These are phyloP conservation scores for Gonatopus flavifemur DNA, from an alignment of 1,140 invertebrate species.

Conservation along the genomic window DNA sequence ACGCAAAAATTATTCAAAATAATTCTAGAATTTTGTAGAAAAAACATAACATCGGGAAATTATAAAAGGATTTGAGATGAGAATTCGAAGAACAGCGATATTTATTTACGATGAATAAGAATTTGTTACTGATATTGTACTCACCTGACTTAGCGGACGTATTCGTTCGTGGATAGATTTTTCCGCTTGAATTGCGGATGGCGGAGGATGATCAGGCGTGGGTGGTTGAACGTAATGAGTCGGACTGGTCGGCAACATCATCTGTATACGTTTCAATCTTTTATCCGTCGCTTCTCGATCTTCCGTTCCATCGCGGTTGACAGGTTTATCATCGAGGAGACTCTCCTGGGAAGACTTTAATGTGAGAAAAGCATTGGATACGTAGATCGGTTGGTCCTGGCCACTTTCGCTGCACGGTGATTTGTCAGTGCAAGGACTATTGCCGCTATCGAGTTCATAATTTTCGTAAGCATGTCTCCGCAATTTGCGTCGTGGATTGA, in stretches of 20 bases:
- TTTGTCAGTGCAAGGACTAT: slow-evolving; percentile 46
- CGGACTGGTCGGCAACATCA: slow-evolving; percentile 72
- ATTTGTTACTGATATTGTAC: too few relatives aligned
- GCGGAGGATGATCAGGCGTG: slow-evolving; percentile 92
- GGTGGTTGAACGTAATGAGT: slow-evolving; percentile 90
- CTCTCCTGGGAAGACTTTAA: slow-evolving; percentile 69
- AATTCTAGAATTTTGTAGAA: too few relatives aligned
- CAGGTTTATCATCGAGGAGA: slow-evolving; percentile 60
- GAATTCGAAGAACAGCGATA: too few relatives aligned
- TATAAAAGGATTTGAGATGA: too few relatives aligned
- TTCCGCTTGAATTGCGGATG: slow-evolving; percentile 86
- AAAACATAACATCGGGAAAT: too few relatives aligned
- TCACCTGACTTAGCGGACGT: slow-evolving; percentile 84
- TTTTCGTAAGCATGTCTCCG: slow-evolving; percentile 67
- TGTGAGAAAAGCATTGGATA: slow-evolving; percentile 64
- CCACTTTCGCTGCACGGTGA: slow-evolving; percentile 55
- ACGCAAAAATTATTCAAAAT: too few relatives aligned
- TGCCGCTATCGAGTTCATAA: slow-evolving; percentile 60
- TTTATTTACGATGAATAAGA: too few relatives aligned
- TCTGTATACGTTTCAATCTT: slow-evolving; percentile 52
- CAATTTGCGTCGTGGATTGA: slow-evolving; percentile 72
- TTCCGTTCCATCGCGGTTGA: slow-evolving; percentile 38
- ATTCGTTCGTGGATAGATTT: slow-evolving; percentile 88
- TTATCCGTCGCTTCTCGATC: slow-evolving; percentile 44
- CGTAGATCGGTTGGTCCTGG: slow-evolving; percentile 57